Evolutionary conservation across 35 echinoderm and acorn worm genomes (phyloP).

Genomic region (Antedon bifida): DNA sequence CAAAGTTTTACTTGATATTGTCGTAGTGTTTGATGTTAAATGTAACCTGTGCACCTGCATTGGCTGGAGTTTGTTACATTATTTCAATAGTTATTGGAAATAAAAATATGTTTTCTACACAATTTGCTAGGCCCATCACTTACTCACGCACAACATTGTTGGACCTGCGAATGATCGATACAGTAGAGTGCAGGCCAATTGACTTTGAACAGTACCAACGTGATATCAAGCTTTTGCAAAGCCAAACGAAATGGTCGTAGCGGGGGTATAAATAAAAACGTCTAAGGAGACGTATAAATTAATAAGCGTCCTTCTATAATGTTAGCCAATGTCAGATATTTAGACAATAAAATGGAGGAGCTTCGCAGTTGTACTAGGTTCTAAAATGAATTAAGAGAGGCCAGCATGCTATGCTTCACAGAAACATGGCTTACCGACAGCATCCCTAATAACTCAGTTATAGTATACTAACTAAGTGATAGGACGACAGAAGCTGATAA

Average conservation of each 20-base stretch:
- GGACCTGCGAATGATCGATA: background rate
- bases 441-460: slow-evolving; percentile 21
- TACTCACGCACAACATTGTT: background rate
- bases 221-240: slow-evolving; percentile 1
- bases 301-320: slow-evolving; percentile 18
- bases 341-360: slow-evolving; percentile 53
- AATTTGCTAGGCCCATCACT: background rate
- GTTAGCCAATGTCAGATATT: slow-evolving; percentile 33
- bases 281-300: slow-evolving; percentile 6
- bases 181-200: background rate
- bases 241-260: background rate
- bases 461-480: slow-evolving; percentile 16
- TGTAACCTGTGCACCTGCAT: background rate
- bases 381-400: slow-evolving; percentile 35
- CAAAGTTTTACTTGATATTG: background rate
- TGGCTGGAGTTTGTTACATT: background rate
- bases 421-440: slow-evolving; percentile 44
- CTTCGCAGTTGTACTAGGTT: slow-evolving; percentile 7
- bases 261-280: slow-evolving; percentile 11
- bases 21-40: background rate
- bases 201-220: background rate
- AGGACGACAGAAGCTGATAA: slow-evolving; percentile 27
- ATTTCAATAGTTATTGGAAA: background rate
- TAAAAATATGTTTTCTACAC: background rate
- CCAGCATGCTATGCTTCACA: slow-evolving; percentile 38